Evolutionary conservation across 2,888 invertebrate species (phyloP).

Genomic region (Molorchus minor): DNA sequence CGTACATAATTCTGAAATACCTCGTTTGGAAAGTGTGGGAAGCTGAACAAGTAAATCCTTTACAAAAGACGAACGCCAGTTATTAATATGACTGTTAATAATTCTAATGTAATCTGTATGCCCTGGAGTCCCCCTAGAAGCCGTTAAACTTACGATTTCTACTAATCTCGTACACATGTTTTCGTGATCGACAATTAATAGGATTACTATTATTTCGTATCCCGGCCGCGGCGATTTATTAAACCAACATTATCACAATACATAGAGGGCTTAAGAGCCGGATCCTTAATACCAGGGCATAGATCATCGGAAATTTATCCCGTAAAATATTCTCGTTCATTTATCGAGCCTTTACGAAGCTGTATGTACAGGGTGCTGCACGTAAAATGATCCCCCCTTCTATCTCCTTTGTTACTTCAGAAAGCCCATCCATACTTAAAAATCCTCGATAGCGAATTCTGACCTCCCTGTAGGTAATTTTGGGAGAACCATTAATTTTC

Average conservation of each 20-base stretch:
- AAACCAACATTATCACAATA: not conserved
- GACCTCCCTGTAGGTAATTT: too few relatives aligned
- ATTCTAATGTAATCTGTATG: not conserved
- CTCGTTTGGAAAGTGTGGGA: too few relatives aligned
- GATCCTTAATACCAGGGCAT: not conserved
- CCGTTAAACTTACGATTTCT: constrained; percentile 1
- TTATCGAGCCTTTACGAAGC: not conserved
- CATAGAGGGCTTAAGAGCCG: not conserved
- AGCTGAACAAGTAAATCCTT: not conserved
- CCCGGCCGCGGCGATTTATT: not conserved
- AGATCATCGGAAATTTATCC: constrained; percentile 3
- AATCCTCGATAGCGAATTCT: too few relatives aligned
- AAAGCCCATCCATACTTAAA: too few relatives aligned
- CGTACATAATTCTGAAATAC: too few relatives aligned
- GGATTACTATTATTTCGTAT: constrained; percentile 5
- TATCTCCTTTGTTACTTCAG: too few relatives aligned
- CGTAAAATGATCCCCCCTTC: too few relatives aligned
- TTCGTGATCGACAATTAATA: constrained; percentile 8
- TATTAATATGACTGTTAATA: not conserved
- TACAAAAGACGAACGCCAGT: not conserved
- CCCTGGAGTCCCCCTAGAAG: not conserved
- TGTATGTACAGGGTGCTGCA: too few relatives aligned
- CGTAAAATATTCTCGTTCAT: not conserved
- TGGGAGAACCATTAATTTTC: too few relatives aligned
- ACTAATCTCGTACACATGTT: constrained; percentile 8